Conservation (phyloP, 2,113 vertebrate species). For the Rhinogobius similis region DNA sequence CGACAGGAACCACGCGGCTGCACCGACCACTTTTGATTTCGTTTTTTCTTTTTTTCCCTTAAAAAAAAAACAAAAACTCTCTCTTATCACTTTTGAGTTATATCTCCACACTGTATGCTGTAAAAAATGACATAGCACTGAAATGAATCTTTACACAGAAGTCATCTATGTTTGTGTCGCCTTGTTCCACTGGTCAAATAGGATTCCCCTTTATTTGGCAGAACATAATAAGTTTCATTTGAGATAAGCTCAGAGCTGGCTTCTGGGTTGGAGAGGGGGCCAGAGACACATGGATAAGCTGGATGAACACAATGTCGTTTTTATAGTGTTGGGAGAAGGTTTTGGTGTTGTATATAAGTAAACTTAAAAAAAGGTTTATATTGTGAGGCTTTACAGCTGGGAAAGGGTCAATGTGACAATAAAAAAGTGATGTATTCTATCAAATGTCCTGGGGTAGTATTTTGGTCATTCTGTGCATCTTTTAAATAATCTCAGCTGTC, state of each 20-base stretch:
- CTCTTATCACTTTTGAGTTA: conserved; percentile 39
- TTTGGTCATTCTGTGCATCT: too few relatives aligned
- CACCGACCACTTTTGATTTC: conserved; percentile 9
- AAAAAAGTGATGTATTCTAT: too few relatives aligned
- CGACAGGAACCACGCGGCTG: neutral
- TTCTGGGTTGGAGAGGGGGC: conserved; percentile 9
- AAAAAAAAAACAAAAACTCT: conserved; percentile 17
- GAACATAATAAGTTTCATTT: conserved; percentile 45
- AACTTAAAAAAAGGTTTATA: neutral
- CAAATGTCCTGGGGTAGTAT: too few relatives aligned
- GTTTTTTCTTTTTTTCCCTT: neutral
- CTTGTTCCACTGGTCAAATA: conserved; percentile 34
- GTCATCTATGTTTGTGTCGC: conserved; percentile 25
- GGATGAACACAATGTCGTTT: neutral
- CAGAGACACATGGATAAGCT: neutral
- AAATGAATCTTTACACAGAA: conserved; percentile 24
- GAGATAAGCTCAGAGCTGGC: conserved; percentile 38
- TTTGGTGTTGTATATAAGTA: neutral
- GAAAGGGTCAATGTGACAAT: neutral
- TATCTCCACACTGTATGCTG: conserved; percentile 6
- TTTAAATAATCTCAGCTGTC: too few relatives aligned
- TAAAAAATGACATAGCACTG: conserved; percentile 7
- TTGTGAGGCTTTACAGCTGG: neutral
- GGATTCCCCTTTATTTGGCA: conserved; percentile 30
- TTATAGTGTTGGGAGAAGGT: neutral